A percentile compares a stretch with the other conserved stretches of the same genome.
phyloP scores from a whole-genome alignment of 2,797 vertebrate species.

The Pelochelys cantorii region DNA sequence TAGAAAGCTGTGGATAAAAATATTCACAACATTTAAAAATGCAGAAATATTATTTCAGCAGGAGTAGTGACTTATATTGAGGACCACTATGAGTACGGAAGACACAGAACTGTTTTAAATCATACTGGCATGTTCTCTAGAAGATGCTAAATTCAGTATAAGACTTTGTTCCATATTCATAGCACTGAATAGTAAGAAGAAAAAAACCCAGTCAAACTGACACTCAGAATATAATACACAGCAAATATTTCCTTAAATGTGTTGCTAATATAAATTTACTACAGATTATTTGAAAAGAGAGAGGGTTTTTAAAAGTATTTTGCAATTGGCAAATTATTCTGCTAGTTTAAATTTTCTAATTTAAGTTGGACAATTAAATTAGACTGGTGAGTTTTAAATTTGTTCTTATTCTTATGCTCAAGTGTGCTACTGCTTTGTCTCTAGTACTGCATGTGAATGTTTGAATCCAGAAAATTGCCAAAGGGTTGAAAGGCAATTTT shows the following conservation, averaged over 20 bases:
- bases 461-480: neutral
- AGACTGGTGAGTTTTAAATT: neutral
- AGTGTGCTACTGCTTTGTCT: no score
- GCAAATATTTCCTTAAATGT: neutral
- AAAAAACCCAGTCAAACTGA: neutral
- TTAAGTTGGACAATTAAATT: neutral
- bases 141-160: neutral
- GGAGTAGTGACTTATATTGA: neutral
- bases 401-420: neutral
- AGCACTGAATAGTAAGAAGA: neutral
- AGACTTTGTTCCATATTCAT: neutral
- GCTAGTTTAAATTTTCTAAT: neutral
- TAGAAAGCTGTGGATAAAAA: neutral
- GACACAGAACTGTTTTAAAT: neutral
- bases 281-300: neutral
- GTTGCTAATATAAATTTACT: neutral
- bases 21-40: neutral
- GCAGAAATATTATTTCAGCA: neutral
- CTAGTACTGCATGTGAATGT: neutral
- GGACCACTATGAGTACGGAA: neutral
- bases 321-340: neutral
- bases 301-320: neutral
- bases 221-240: neutral
- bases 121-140: neutral
- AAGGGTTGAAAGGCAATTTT: no score